A percentile compares a stretch with the other conserved stretches of the same genome.
Evolutionary conservation across 2,888 invertebrate genomes (phyloP).

Genomic region (Drosophila pseudotalamancana): DNA sequence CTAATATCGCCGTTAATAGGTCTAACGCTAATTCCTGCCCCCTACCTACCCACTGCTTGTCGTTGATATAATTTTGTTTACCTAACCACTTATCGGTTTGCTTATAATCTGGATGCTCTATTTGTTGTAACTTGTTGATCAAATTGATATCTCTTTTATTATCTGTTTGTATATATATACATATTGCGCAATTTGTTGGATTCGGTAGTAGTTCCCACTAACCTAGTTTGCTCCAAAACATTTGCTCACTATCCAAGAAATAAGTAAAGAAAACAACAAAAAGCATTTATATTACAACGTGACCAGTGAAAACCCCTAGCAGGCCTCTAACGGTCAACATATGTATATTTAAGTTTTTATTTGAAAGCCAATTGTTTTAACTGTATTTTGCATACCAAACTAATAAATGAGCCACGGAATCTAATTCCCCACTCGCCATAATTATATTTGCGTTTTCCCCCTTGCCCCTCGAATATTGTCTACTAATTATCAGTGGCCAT

Average conservation of each 20-base stretch:
- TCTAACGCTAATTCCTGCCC: slow-evolving; percentile 79
- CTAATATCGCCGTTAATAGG: slow-evolving; percentile 63
- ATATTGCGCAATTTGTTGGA: slow-evolving; percentile 25
- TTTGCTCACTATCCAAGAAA: slow-evolving; percentile 49
- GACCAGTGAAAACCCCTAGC: slow-evolving; percentile 49
- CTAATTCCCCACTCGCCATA: slow-evolving; percentile 66
- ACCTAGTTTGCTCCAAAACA: slow-evolving; percentile 46
- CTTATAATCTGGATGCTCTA: slow-evolving; percentile 51
- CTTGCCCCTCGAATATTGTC: slow-evolving; percentile 36
- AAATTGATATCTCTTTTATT: slow-evolving; percentile 48
- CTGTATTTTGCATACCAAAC: slow-evolving; percentile 71
- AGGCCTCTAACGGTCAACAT: slow-evolving; percentile 22
- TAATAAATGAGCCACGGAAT: slow-evolving; percentile 75
- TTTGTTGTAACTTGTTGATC: slow-evolving; percentile 68
- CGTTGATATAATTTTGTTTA: slow-evolving; percentile 41
- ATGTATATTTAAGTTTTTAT: slow-evolving; percentile 52
- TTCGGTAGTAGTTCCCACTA: slow-evolving; percentile 31
- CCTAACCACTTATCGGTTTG: slow-evolving; percentile 52
- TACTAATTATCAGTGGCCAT: slow-evolving; percentile 43
- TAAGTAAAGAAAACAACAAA: slow-evolving; percentile 3
- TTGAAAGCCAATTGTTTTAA: slow-evolving; percentile 67
- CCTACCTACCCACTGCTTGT: slow-evolving; percentile 37
- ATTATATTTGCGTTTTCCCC: slow-evolving; percentile 38
- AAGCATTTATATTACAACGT: slow-evolving; percentile 62
- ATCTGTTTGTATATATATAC: slow-evolving; percentile 28